Conservation (phyloP, 1,140 invertebrate species). For the Leptestheria dahalacensis region DNA sequence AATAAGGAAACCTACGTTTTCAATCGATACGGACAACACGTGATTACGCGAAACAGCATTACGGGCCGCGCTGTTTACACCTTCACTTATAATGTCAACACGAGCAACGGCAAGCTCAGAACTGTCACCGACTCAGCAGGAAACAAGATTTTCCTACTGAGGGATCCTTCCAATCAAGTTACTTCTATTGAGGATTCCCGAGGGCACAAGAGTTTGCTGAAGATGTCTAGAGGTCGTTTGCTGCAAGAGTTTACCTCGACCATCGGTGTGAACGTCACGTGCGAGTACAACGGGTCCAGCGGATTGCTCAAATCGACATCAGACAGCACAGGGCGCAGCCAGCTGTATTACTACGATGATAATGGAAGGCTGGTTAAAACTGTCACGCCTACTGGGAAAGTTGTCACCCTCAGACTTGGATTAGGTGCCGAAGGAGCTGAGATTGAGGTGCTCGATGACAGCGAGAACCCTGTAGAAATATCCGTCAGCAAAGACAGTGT, state of each 20-base stretch:
- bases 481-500: too few relatives aligned
- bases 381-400: slow-evolving; percentile 77
- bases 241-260: slow-evolving; percentile 27
- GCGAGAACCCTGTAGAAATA: too few relatives aligned
- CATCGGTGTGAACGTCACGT: slow-evolving; percentile 4
- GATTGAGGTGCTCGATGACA: slow-evolving; percentile 66
- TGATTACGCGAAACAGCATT: slow-evolving; percentile 78
- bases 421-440: slow-evolving; percentile 72
- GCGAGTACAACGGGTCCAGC: slow-evolving; percentile 62
- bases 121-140: slow-evolving; percentile 3
- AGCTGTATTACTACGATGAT: slow-evolving; percentile 75
- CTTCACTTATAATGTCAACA: slow-evolving; percentile 92
- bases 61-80: slow-evolving; percentile 83
- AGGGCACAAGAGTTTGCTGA: slow-evolving; percentile 6
- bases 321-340: slow-evolving; percentile 35
- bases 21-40: slow-evolving; percentile 83
- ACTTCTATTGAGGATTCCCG: slow-evolving; percentile 10
- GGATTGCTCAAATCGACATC: slow-evolving; percentile 63
- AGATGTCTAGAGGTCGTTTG: slow-evolving; percentile 48
- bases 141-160: slow-evolving; percentile 6
- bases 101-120: slow-evolving; percentile 56
- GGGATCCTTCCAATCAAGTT: slow-evolving; percentile 33
- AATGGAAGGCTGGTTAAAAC: slow-evolving; percentile 66
- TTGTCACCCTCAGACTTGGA: slow-evolving; percentile 70
- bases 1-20: slow-evolving; percentile 90